Conservation (phyloP, 2,113 vertebrate genomes). For the Brachionichthys hirsutus region DNA sequence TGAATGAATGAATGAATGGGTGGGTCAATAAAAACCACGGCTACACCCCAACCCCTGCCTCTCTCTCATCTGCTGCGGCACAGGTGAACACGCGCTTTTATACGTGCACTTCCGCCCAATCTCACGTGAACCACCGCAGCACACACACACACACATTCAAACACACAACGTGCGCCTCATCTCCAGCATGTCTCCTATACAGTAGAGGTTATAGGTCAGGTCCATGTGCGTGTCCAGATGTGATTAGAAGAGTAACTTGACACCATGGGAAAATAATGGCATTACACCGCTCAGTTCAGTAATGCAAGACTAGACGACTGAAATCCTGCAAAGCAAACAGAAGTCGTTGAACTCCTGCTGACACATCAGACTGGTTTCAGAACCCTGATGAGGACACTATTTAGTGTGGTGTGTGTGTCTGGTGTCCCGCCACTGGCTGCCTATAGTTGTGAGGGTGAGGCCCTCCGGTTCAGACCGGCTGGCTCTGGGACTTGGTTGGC, state of each 20-base stretch:
- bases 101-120: no score
- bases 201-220: no score
- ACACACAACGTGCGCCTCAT: no score
- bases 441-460: slow-evolving; percentile 64
- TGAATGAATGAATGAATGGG: no score
- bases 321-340: slow-evolving; percentile 16
- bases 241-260: neutral
- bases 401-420: slow-evolving; percentile 54
- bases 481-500: slow-evolving; percentile 47
- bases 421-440: slow-evolving; percentile 61
- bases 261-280: neutral
- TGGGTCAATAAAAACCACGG: no score
- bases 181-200: no score
- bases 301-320: neutral
- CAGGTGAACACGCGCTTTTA: no score
- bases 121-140: no score
- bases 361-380: slow-evolving; percentile 48
- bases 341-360: slow-evolving; percentile 50
- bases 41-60: no score
- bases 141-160: no score
- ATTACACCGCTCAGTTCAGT: neutral
- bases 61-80: no score
- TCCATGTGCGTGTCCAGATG: no score
- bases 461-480: slow-evolving; percentile 59
- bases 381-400: slow-evolving; percentile 39